A percentile compares a stretch with the other conserved stretches of the same genome.
Conservation (phyloP, 1,140 invertebrate genomes). For the Spodoptera litura region DNA sequence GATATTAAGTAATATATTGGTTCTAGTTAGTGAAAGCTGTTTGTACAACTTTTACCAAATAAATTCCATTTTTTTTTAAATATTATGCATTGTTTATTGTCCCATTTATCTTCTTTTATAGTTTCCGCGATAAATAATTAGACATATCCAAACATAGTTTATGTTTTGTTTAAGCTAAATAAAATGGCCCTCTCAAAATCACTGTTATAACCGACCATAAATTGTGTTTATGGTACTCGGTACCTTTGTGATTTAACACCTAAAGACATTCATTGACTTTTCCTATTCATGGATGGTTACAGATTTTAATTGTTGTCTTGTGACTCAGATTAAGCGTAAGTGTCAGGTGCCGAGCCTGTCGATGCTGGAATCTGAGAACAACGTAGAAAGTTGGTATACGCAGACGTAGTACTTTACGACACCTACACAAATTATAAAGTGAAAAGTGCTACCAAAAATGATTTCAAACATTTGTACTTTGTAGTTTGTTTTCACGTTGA, state of each 20-base stretch:
- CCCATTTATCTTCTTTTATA: slow-evolving; percentile 42
- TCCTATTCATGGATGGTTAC: neutral
- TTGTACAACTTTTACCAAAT: slow-evolving; percentile 41
- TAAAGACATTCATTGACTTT: slow-evolving; percentile 1
- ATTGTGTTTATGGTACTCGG: slow-evolving; percentile 17
- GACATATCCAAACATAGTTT: slow-evolving; percentile 18
- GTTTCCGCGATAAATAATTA: slow-evolving; percentile 42
- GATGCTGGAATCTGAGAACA: neutral
- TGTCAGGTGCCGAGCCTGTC: neutral
- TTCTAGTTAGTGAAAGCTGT: slow-evolving; percentile 45
- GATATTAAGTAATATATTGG: slow-evolving; percentile 43
- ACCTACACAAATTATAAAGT: neutral
- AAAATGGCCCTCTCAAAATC: slow-evolving; percentile 8
- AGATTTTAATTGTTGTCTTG: no score
- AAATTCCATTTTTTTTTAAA: slow-evolving; percentile 40
- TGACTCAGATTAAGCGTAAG: neutral
- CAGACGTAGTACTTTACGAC: neutral
- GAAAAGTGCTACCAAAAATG: slow-evolving; percentile 30
- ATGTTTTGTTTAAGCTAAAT: slow-evolving; percentile 38
- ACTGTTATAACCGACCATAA: neutral
- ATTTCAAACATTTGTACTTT: slow-evolving; percentile 30
- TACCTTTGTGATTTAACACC: slow-evolving; percentile 13
- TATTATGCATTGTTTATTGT: slow-evolving; percentile 48
- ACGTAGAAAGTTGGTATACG: neutral
- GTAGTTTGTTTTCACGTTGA: slow-evolving; percentile 28